Base-by-base conservation (phyloP, 2,113 vertebrate genomes). In the Ageneiosus marmoratus region DNA sequence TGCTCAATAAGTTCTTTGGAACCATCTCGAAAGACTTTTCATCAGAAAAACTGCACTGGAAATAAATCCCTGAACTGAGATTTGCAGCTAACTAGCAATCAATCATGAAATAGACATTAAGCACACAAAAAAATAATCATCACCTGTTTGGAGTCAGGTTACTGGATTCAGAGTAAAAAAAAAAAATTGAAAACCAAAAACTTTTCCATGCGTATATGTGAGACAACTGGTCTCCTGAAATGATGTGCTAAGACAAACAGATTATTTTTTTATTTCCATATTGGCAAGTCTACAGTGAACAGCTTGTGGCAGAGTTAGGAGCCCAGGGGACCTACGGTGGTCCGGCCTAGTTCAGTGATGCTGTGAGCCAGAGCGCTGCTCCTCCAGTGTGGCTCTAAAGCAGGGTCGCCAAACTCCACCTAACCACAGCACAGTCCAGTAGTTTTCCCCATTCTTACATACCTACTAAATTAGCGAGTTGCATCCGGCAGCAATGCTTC, bases 201-300 rank as follows among this genome's bases (percentile, higher is more conserved):
- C n/a, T 41, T 41, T 41, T 41, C 32, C 32, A 32, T 91, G 92
- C 93, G 1, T 20, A 24, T 7, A n/a, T n/a, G 9, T 6, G 92
- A 93, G 90, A 87, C 86, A 90, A 46, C 84, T 89, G 79, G 2
- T 37, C 50, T 55, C 50, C 32, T 55, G 29, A 76, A 90, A 88
- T 89, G 90, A 92, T 89, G 83, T 87, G 88, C 8, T 73, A 50
- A 84, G 78, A 85, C 79, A 77, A 94, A 93, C 89, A 91, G 92
- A 93, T 94, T 93, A 85, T 89, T n/a, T 29, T 60, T 29, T 29
- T 86, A 85, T 85, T 90, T 88, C 83, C 94, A 95, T 96, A 97
- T 98, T 98, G 96, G 96, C 96, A 95, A 97, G 95, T 96, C 97
- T 96, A 96, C 96, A 95, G 96, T 97, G 95, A 97, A 96, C 94